A percentile compares a stretch with the other conserved stretches of the same genome.
These are phyloP conservation scores for Drosophila longiperda DNA, from an alignment of 2,888 invertebrate genomes.

Conservation along the genomic window DNA sequence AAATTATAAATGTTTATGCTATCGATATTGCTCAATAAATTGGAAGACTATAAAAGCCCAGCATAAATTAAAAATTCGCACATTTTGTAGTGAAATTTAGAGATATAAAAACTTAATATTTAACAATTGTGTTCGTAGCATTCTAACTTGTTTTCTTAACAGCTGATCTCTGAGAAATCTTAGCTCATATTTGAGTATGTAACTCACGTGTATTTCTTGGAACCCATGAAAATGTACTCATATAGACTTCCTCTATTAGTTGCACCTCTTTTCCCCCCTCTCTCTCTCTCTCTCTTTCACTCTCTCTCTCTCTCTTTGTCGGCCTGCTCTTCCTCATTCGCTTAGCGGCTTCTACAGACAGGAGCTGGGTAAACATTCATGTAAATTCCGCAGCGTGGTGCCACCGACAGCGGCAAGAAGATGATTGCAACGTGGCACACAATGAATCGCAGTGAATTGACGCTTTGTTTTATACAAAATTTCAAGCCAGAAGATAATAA, in stretches of 20 bases:
- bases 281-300: neutral
- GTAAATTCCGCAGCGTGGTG: slow-evolving; percentile 53
- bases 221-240: slow-evolving; percentile 25
- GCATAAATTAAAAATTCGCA: too few species aligned
- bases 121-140: neutral
- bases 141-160: neutral
- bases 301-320: neutral
- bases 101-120: neutral
- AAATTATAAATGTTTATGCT: neutral
- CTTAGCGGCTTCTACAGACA: slow-evolving; percentile 51
- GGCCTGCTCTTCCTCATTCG: neutral
- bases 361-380: slow-evolving; percentile 50
- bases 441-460: slow-evolving; percentile 74
- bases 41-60: neutral
- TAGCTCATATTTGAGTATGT: slow-evolving; percentile 26
- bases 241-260: slow-evolving; percentile 47
- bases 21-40: neutral
- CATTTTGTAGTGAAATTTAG: neutral
- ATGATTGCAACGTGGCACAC: slow-evolving; percentile 56
- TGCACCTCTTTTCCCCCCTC: slow-evolving; percentile 3
- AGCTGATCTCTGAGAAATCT: slow-evolving; percentile 17
- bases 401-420: slow-evolving; percentile 28
- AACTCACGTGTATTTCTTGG: slow-evolving; percentile 34
- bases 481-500: slow-evolving; percentile 75
- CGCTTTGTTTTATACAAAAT: slow-evolving; percentile 76